Base-by-base conservation (phyloP, 2,797 vertebrate species). In the Psittacula derbiana region DNA sequence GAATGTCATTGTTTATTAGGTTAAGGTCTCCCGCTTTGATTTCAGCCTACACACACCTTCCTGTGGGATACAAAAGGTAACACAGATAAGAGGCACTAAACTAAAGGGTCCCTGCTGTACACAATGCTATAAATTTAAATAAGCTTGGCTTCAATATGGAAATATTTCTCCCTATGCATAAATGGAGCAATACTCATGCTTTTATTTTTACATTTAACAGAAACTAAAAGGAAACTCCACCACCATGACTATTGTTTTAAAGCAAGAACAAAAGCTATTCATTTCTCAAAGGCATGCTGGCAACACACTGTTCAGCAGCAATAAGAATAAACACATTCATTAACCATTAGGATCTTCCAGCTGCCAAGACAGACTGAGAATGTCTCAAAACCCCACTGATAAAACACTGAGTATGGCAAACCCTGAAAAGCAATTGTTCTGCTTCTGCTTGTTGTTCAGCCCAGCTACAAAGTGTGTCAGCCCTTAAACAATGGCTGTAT, bases 321-420 rank as follows among this genome's bases (percentile, higher is more conserved):
- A 53, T 17, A 94, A 85, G 93, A 96, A 96, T 72, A 96, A 94
- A 94, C 87, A 91, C 61, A 93, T 95, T 90, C 88, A 94, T 90
- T 94, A 91, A 84, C 76, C 76, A 87, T 64, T 33, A 82, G 73
- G 40, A 62, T 62, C 73, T 94, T 88, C 78, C 65, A 47, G 60
- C 84, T 85, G 93, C 90, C 84, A 93, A 94, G 78, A 93, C 91
- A 93, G 85, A 93, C 85, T 44, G 69, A 10, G 1, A 92, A 87
- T 28, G 30, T 65, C 78, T 91, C 88, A 62, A 90, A 95, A 92
- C 31, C 24, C 36, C 86, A 88, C 40, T 94, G 90, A 95, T 70
- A 94, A 79, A 75, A 83, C 65, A 75, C 70, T 2, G 10, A 78
- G 30, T 27, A 86, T 0, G 0, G 74, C 79, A 88, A 92, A 57